Conservation (phyloP, 2,113 vertebrate genomes). For the Megalops atlanticus region DNA sequence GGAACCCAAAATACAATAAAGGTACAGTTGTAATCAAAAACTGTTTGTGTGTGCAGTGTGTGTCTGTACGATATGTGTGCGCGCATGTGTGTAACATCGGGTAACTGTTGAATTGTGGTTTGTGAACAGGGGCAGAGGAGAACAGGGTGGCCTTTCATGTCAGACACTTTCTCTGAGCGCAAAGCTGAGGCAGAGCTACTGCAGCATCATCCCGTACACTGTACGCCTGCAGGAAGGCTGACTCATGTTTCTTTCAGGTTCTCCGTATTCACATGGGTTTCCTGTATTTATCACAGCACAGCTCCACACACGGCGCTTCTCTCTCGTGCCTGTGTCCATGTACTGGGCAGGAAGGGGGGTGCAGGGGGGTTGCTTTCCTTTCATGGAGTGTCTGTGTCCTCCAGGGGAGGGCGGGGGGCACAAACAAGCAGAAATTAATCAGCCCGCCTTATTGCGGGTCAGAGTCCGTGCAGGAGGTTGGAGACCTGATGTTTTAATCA, state of each 20-base stretch:
- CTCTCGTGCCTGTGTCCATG: not conserved
- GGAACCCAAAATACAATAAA: no score
- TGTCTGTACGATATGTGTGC: not conserved
- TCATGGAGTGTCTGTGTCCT: not conserved
- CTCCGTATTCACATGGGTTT: no score
- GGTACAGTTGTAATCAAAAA: no score
- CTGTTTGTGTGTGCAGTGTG: not conserved
- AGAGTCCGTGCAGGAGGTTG: not conserved
- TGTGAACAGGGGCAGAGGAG: no score
- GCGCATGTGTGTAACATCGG: not conserved
- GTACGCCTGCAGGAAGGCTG: no score
- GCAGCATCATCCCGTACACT: no score
- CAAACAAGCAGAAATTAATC: conserved; percentile 12
- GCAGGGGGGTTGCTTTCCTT: not conserved
- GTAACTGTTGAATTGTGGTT: no score
- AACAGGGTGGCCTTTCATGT: no score
- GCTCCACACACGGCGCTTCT: not conserved
- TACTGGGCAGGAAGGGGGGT: not conserved
- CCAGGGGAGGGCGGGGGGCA: no score
- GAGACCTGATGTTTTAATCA: conserved; percentile 26
- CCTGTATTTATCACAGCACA: not conserved
- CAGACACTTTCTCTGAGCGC: no score
- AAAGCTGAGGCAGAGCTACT: no score
- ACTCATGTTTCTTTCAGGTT: no score
- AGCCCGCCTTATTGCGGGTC: not conserved